Evolutionary conservation across 2,113 vertebrate species (phyloP).

Genomic region (Macaca fascicularis): T2T-MFA8v1.1 NC_088389.1:56351501-56352000

Average conservation of each 20-base stretch:
- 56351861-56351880: neutral
- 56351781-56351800: neutral
- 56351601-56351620: slow-evolving; percentile 10
- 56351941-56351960: neutral
- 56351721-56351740: neutral
- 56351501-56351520: slow-evolving; percentile 4
- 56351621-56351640: neutral
- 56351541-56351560: neutral
- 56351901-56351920: neutral
- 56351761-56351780: neutral
- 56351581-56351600: slow-evolving; percentile 11
- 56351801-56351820: neutral
- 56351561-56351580: neutral
- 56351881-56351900: neutral
- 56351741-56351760: neutral
- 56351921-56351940: neutral
- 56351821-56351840: neutral
- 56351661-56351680: slow-evolving; percentile 12
- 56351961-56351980: neutral
- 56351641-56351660: neutral
- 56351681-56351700: neutral
- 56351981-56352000: neutral
- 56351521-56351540: neutral
- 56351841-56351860: neutral
- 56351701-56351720: neutral